Evolutionary conservation across 2,888 invertebrate genomes (phyloP).

Genomic region (Smittia aterrima): DNA sequence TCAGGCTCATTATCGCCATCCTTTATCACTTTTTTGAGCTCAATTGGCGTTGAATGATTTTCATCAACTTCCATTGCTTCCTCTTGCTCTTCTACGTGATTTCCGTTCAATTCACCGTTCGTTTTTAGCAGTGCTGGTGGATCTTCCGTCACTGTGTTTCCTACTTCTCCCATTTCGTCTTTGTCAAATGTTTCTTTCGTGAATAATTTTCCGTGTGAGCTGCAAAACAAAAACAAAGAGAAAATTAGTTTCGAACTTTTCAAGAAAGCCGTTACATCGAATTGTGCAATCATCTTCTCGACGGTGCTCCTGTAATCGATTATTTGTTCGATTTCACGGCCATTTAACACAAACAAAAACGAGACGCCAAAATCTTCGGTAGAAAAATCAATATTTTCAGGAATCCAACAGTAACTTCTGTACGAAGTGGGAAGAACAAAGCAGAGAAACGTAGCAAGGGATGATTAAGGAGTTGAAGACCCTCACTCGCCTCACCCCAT

Average conservation of each 20-base stretch:
- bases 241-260: neutral
- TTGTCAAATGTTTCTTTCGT: neutral
- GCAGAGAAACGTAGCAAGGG: neutral
- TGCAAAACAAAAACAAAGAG: neutral
- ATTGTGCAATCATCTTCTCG: neutral
- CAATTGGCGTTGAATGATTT: constrained; percentile 42
- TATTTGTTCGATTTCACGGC: neutral
- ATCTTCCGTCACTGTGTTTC: constrained; percentile 46
- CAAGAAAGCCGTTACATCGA: neutral
- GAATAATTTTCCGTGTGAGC: neutral
- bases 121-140: constrained; percentile 46
- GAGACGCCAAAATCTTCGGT: neutral
- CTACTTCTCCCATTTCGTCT: constrained; percentile 45
- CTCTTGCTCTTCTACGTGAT: constrained; percentile 45
- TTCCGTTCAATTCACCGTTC: constrained; percentile 49
- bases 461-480: neutral
- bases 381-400: constrained; percentile 33
- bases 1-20: constrained; percentile 42
- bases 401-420: constrained; percentile 29
- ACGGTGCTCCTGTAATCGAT: neutral
- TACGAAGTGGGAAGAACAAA: constrained; percentile 2
- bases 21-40: constrained; percentile 43
- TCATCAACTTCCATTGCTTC: constrained; percentile 44
- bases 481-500: constrained; percentile 13
- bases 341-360: neutral